Base-by-base conservation (phyloP, 2,797 vertebrate genomes). In the Rhincodon typus region DNA sequence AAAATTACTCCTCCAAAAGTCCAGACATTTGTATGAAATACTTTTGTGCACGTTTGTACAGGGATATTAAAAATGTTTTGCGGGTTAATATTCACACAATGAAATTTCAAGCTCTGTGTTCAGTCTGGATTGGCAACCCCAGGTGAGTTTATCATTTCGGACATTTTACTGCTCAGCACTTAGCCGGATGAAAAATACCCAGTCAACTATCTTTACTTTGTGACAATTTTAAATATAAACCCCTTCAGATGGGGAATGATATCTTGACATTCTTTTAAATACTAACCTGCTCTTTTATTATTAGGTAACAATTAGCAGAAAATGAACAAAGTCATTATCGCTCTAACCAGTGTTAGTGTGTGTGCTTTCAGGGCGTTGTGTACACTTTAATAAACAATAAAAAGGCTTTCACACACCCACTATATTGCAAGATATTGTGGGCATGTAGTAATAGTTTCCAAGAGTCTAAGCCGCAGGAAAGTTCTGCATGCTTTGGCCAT, bases 401-500 rank as follows among this genome's bases (percentile, higher is more conserved):
- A 95, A 95, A 77, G 25, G 27, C 53, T 95, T 94, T 82, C 86
- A 94, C 0, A 0, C 95, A 96, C 94, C 94, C 96, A 96, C 96
- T 94, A 96, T 95, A 96, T 96, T 96, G 96, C 96, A 23, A 96
- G 96, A 42, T 87, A 34, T 67, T 67, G 90, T n/a, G 95, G 66
- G 42, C 69, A 96, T 96, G 88, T 72, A n/a, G 96, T 0, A 0
- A 57, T 96, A 96, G 95, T 62, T 96, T 95, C 46, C 0, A 94
- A 79, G 96, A 95, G 95, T 95, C 95, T 94, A 79, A 53, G 7
- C 95, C 0, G 17, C 96, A 97, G 96, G 0, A 86, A 87, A 97
- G 96, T 96, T 96, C 96, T 19, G 13, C 27, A 0, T 95, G 96
- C 96, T 94, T 96, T 96, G 97, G 96, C 97, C 96, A 95, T 15